A percentile compares a stretch with the other conserved stretches of the same genome.
These are phyloP conservation scores for Lepus europaeus DNA, from an alignment of 2,113 vertebrate genomes.

Conservation along the genomic window DNA sequence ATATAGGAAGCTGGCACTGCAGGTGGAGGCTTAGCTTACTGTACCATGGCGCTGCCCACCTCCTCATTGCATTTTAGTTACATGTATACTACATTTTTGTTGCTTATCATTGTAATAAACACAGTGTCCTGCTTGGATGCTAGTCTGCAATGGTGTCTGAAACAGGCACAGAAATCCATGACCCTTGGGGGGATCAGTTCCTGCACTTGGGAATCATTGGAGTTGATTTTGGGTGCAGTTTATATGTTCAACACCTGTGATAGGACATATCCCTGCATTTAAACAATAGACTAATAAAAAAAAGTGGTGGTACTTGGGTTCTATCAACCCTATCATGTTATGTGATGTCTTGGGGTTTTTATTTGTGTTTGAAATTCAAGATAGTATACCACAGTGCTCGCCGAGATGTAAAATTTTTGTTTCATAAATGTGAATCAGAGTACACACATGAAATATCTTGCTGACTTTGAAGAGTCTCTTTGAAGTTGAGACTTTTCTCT, in stretches of 20 bases:
- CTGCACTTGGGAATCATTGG: neutral
- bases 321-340: neutral
- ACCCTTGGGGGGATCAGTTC: conserved; percentile 16
- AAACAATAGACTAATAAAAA: neutral
- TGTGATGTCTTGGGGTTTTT: conserved; percentile 10
- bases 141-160: neutral
- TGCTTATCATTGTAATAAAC: neutral
- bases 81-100: neutral
- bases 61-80: too few relatives aligned
- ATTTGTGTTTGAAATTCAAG: conserved; percentile 50
- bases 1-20: too few relatives aligned
- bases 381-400: neutral
- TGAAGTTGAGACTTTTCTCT: conserved; percentile 14
- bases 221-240: neutral
- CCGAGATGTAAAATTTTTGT: neutral
- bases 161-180: neutral
- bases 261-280: neutral
- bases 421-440: conserved; percentile 31
- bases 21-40: too few relatives aligned
- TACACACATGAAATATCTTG: neutral
- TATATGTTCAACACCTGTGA: neutral
- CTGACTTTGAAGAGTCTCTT: conserved; percentile 46
- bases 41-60: too few relatives aligned
- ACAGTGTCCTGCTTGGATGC: neutral
- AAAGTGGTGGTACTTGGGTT: neutral